Evolutionary conservation across 2,113 vertebrate genomes (phyloP), one percentile per base, ranked within the genome.

Genomic region (Amphiprion percula): DNA sequence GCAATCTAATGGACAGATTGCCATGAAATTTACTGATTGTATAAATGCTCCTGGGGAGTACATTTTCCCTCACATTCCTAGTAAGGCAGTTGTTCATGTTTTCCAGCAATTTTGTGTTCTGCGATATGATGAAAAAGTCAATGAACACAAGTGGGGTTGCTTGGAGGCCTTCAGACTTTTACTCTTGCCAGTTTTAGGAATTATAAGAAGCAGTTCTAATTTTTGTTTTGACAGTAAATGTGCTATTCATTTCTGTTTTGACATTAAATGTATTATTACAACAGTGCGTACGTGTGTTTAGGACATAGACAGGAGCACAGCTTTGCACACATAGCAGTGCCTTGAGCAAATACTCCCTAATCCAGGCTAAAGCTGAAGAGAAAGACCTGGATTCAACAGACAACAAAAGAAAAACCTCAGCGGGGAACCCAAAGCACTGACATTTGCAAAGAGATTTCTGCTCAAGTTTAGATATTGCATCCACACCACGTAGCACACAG

Each of bases 321-420:
- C 70, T 87, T 52, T 67, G 69, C 74, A 84, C 63, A 16, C 58
- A 33, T 39, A 59, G 62, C 60, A 23, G 56, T 70, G 77, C 68
- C 80, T 85, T 87, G 70, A 82, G 79, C 82, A 91, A 93, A 92
- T 87, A 90, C 19, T 70, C 66, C 67, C 68, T 91, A 90, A 92
- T 90, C 88, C 90, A 12, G 52, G 37, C 64, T 79, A 75, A 90
- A 87, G 73, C 77, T 23, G 28, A 26, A 50, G 52, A 87, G 77
- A 87, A 82, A 85, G 81, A 91, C 88, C 69, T 73, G 88, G 92
- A 90, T 87, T 79, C 59, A 81, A 53, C 49, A 75, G 78, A 83
- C 84, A 79, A 83, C 80, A 84, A 87, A 80, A 84, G 68, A 68
- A 84, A 80, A 72, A 70, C 46, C 83, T 80, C 78, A 55, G 26